These are phyloP conservation scores for Athetis lepigone DNA, from an alignment of 2,888 invertebrate genomes.

Conservation along the genomic window DNA sequence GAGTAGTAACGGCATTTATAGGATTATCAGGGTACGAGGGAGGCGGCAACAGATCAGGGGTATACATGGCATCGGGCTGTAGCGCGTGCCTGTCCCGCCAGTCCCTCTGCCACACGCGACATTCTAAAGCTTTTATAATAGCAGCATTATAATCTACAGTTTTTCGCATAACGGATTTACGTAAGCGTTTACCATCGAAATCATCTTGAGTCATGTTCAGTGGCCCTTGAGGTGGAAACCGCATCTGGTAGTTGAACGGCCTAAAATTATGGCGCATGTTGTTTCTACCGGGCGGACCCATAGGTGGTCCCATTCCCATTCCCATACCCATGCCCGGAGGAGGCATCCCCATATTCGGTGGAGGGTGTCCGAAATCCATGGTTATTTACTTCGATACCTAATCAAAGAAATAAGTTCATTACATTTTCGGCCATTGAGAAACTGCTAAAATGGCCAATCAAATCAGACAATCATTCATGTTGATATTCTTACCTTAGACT, in stretches of 20 bases:
- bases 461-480: slow-evolving; percentile 53
- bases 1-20: slow-evolving; percentile 98
- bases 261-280: slow-evolving; percentile 88
- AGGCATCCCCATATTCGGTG: slow-evolving; percentile 85
- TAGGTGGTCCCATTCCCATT: slow-evolving; percentile 77
- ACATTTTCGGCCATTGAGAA: slow-evolving; percentile 67
- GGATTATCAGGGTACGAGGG: slow-evolving; percentile 98
- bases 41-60: slow-evolving; percentile 97
- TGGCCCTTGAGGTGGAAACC: slow-evolving; percentile 88
- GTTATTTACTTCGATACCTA: slow-evolving; percentile 86
- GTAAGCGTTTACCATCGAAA: slow-evolving; percentile 98
- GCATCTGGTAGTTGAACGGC: slow-evolving; percentile 88
- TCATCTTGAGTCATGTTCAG: slow-evolving; percentile 96
- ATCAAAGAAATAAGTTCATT: slow-evolving; percentile 82
- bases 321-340: slow-evolving; percentile 83
- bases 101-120: slow-evolving; percentile 98
- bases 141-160: slow-evolving; percentile 99
- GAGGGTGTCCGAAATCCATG: slow-evolving; percentile 89
- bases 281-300: slow-evolving; percentile 82
- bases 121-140: slow-evolving; percentile 97
- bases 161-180: slow-evolving; percentile 99
- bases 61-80: slow-evolving; percentile 98
- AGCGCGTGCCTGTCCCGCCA: slow-evolving; percentile 96
- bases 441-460: slow-evolving; percentile 61
- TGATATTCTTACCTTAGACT: slow-evolving; percentile 80